Percentiles rank a stretch among this genome's conserved stretches.
Conservation (phyloP, 2,113 vertebrate genomes). For the Periophthalmodon schlosseri region DNA sequence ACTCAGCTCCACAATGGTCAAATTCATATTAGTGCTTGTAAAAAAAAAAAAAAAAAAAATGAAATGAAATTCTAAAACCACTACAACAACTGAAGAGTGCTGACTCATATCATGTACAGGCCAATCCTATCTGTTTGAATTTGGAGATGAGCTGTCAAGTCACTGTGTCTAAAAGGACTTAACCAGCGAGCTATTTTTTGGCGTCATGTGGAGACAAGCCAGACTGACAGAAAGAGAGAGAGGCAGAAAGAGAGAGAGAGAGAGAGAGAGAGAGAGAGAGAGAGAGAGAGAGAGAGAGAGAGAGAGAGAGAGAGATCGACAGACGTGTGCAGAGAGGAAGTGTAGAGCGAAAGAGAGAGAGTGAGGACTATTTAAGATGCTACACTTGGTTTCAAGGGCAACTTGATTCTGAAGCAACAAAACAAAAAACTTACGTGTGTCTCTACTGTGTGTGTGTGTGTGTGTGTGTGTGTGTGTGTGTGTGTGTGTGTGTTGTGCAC, state of each 20-base stretch:
- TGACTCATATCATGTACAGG: constrained; percentile 32
- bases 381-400: constrained; percentile 64
- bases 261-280: constrained; percentile 6
- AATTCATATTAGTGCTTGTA: constrained; percentile 26
- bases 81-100: constrained; percentile 20
- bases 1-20: constrained; percentile 29
- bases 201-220: constrained; percentile 13
- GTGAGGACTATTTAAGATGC: constrained; percentile 49
- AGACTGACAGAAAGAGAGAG: not conserved
- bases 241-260: not conserved
- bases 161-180: constrained; percentile 27
- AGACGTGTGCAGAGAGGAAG: not conserved
- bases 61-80: too few relatives aligned
- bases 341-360: not conserved
- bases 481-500: constrained; percentile 10
- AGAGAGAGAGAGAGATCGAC: not conserved
- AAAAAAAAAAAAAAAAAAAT: constrained; percentile 28
- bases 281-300: not conserved
- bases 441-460: constrained; percentile 16
- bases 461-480: too few relatives aligned
- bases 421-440: constrained; percentile 41
- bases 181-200: constrained; percentile 28
- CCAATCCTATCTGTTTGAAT: constrained; percentile 25
- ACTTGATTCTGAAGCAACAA: constrained; percentile 58
- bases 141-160: constrained; percentile 53